These are phyloP conservation scores for Coenonympha arcania DNA, from an alignment of 2,888 invertebrate genomes.

Conservation along the genomic window DNA sequence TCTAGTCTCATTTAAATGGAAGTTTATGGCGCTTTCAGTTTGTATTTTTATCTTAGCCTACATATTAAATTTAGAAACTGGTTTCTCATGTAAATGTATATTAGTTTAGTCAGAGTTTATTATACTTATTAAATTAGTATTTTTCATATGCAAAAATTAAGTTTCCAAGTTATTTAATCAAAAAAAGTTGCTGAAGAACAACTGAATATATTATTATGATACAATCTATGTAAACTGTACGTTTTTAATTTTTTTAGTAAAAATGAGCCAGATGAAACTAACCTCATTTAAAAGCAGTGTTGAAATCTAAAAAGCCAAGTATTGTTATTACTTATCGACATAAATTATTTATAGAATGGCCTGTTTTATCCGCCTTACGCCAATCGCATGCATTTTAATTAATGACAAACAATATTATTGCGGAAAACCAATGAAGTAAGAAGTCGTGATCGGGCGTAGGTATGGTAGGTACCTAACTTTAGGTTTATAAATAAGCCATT, in stretches of 20 bases:
- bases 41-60: constrained; percentile 8
- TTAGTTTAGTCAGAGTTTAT: neutral
- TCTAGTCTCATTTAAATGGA: constrained; percentile 10
- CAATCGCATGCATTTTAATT: neutral
- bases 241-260: too few relatives aligned
- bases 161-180: neutral
- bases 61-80: constrained; percentile 2
- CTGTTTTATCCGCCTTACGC: neutral
- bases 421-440: constrained; percentile 14
- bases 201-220: neutral
- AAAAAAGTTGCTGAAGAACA: neutral
- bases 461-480: neutral
- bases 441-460: constrained; percentile 14
- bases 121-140: neutral
- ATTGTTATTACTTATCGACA: neutral
- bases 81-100: constrained; percentile 9
- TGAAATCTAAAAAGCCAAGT: too few relatives aligned
- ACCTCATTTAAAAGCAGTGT: too few relatives aligned
- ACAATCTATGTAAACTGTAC: too few relatives aligned
- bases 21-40: constrained; percentile 4
- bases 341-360: neutral
- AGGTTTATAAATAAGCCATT: neutral
- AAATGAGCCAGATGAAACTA: too few relatives aligned
- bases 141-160: neutral
- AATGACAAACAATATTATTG: constrained; percentile 1